Evolutionary conservation across 2,113 vertebrate species (phyloP).

Genomic region (Lota lota): DNA sequence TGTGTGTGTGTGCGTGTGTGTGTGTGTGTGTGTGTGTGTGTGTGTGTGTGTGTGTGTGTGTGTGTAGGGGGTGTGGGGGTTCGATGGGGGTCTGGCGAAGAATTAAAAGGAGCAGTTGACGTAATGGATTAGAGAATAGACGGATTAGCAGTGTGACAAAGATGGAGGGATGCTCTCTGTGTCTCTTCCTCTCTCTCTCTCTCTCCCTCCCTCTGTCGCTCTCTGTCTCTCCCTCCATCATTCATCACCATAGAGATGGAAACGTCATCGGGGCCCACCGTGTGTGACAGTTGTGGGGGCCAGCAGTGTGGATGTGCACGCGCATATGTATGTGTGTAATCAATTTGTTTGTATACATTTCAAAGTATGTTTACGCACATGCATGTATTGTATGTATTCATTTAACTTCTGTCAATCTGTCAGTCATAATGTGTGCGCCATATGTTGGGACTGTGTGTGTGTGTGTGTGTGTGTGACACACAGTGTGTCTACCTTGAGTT

Average conservation of each 20-base stretch:
- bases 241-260: conserved; percentile 23
- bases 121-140: conserved; percentile 59
- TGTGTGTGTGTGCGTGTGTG: no score
- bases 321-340: conserved; percentile 45
- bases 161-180: conserved; percentile 7
- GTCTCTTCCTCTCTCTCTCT: background rate
- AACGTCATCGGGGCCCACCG: conserved; percentile 24
- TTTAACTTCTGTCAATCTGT: conserved; percentile 56
- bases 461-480: conserved; percentile 47
- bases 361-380: conserved; percentile 61
- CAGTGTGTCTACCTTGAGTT: conserved; percentile 53
- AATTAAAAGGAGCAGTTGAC: conserved; percentile 36
- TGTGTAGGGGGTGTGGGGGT: conserved; percentile 11
- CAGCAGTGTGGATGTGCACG: conserved; percentile 39
- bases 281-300: conserved; percentile 49
- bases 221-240: conserved; percentile 54
- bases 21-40: no score
- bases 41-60: no score
- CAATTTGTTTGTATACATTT: conserved; percentile 63
- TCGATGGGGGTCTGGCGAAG: conserved; percentile 35
- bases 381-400: conserved; percentile 56
- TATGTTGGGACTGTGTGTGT: conserved; percentile 1
- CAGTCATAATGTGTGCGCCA: conserved; percentile 44
- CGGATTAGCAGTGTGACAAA: background rate
- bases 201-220: background rate